Evolutionary conservation across 2,797 vertebrate species (phyloP).

Genomic region (Neopelma chrysocephalum): DNA sequence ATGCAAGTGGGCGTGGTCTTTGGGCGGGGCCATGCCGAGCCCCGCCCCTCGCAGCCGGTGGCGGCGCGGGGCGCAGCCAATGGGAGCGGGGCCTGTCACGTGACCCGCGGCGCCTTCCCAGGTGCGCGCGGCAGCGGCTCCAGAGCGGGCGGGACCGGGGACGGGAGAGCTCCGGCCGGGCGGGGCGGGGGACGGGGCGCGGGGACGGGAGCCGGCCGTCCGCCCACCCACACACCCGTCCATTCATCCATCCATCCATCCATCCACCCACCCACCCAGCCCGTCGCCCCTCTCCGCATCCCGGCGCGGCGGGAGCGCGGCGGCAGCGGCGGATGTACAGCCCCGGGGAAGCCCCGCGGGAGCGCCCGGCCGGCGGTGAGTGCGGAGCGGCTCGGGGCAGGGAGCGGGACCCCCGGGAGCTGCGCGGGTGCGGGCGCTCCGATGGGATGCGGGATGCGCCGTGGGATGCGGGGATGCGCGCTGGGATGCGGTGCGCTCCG

Average conservation of each 20-base stretch:
- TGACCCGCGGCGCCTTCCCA: conserved; percentile 78
- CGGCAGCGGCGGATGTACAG: neutral
- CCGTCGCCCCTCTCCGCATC: neutral
- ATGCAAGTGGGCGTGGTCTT: too few relatives aligned
- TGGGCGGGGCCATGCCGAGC: accelerated
- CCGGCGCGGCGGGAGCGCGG: neutral
- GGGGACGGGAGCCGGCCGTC: neutral
- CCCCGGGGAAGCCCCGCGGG: neutral
- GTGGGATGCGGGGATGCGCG: too few relatives aligned
- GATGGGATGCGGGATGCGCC: neutral
- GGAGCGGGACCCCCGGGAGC: neutral
- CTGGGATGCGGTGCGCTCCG: neutral
- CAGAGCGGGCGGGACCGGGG: conserved; percentile 43
- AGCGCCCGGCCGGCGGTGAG: conserved; percentile 41
- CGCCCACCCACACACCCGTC: neutral
- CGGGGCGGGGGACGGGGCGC: neutral
- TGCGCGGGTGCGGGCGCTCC: neutral
- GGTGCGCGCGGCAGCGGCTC: conserved; percentile 76
- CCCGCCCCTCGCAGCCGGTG: neutral
- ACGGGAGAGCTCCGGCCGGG: neutral
- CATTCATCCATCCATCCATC: neutral
- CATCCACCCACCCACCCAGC: too few relatives aligned
- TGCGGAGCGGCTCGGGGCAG: neutral
- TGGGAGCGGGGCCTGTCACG: conserved; percentile 69
- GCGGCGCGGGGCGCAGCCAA: conserved; percentile 60